A percentile compares a stretch with the other conserved stretches of the same genome.
These are phyloP conservation scores for Onychorhynchus coronatus DNA, from an alignment of 2,113 vertebrate genomes.

Conservation along the genomic window DNA sequence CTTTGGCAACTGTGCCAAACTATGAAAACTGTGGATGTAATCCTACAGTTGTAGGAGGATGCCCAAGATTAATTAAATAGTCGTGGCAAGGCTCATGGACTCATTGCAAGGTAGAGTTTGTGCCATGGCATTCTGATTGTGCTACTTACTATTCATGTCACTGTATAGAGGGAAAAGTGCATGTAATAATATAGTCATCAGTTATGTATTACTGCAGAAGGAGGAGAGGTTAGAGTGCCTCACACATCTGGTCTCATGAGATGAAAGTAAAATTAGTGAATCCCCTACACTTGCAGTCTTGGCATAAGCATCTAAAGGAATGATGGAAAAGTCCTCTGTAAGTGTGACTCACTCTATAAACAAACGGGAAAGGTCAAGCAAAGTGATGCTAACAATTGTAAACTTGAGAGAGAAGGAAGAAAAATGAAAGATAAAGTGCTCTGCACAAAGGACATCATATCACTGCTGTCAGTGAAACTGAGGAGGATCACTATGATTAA, in stretches of 20 bases:
- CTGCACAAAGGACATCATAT: not conserved
- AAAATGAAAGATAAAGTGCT: not conserved
- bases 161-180: not conserved
- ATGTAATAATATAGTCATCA: not conserved
- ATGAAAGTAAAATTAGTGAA: not conserved
- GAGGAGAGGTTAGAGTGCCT: not conserved
- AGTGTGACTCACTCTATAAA: not conserved
- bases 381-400: not conserved
- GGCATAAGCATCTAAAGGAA: not conserved
- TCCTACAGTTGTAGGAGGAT: not conserved
- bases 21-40: not conserved
- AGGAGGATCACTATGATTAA: not conserved
- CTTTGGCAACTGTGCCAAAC: not conserved
- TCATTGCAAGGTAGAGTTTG: not conserved
- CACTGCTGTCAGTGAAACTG: not conserved
- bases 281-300: not conserved
- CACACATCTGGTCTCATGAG: not conserved
- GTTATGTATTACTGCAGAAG: not conserved
- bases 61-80: not conserved
- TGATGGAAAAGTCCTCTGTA: not conserved
- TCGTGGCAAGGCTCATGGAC: not conserved
- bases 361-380: not conserved
- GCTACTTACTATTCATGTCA: not conserved
- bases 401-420: not conserved
- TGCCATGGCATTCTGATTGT: not conserved